Conservation (phyloP, 64 coral and sea anemone genomes). For the Exaiptasia diaphana region DNA sequence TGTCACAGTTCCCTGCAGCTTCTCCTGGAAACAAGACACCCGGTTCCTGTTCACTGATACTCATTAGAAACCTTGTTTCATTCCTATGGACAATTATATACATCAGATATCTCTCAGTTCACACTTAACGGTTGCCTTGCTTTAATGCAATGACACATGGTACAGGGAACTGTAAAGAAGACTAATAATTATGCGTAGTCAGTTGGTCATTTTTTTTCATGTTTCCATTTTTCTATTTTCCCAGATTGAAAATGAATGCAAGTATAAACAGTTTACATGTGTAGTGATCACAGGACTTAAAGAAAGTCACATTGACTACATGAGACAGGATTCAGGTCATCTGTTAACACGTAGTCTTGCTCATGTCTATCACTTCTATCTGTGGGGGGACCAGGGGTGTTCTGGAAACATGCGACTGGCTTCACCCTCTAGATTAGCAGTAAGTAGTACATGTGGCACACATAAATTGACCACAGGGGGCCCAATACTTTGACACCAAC, state of each 20-base stretch:
- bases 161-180: neutral
- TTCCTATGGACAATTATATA: too few relatives aligned
- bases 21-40: too few relatives aligned
- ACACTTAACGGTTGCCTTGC: too few relatives aligned
- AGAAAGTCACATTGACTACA: constrained; percentile 61
- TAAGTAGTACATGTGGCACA: neutral
- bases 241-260: constrained; percentile 50
- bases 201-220: too few relatives aligned
- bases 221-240: neutral
- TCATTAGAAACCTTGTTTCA: too few relatives aligned
- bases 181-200: too few relatives aligned
- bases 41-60: too few relatives aligned
- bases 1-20: too few relatives aligned
- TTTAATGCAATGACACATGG: too few relatives aligned
- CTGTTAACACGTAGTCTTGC: constrained; percentile 36
- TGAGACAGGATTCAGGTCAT: constrained; percentile 23
- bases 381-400: constrained; percentile 69
- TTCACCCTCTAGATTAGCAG: constrained; percentile 32
- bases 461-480: neutral
- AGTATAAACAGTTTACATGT: constrained; percentile 61
- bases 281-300: constrained; percentile 68
- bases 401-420: constrained; percentile 74
- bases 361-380: constrained; percentile 87
- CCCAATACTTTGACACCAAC: neutral
- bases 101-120: too few relatives aligned